A percentile compares a stretch with the other conserved stretches of the same genome.
Evolutionary conservation across 2,888 invertebrate genomes (phyloP).

Genomic region (Caradrina clavipalpis): DNA sequence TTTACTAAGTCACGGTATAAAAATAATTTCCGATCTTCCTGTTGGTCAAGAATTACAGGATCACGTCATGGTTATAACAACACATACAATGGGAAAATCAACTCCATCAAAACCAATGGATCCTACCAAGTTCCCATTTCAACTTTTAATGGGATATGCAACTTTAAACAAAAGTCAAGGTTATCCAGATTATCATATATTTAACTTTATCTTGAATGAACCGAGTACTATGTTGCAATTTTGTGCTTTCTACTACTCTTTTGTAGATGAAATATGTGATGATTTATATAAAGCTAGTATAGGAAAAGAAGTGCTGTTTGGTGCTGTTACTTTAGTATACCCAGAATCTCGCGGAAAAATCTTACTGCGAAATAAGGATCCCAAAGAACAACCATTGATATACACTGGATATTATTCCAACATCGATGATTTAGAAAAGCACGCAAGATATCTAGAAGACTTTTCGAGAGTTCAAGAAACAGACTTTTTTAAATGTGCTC

Average conservation of each 20-base stretch:
- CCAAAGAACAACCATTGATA: constrained; percentile 90
- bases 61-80: constrained; percentile 75
- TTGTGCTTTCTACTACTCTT: constrained; percentile 61
- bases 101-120: constrained; percentile 72
- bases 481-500: constrained; percentile 74
- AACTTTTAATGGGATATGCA: constrained; percentile 77
- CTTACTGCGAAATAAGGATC: constrained; percentile 87
- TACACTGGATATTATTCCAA: constrained; percentile 90
- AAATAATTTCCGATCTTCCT: constrained; percentile 77
- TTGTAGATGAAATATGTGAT: constrained; percentile 64
- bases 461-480: constrained; percentile 78
- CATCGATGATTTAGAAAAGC: constrained; percentile 84
- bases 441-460: constrained; percentile 77
- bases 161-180: constrained; percentile 90
- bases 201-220: constrained; percentile 59
- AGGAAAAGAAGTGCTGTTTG: constrained; percentile 55
- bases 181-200: constrained; percentile 78
- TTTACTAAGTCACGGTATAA: constrained; percentile 73
- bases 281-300: constrained; percentile 48
- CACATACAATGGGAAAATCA: constrained; percentile 61
- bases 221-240: constrained; percentile 32
- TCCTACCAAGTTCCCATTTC: constrained; percentile 69
- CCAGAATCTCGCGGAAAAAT: constrained; percentile 89
- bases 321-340: constrained; percentile 67
- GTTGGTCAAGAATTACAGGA: constrained; percentile 87